phyloP scores from a whole-genome alignment of 2,797 vertebrate genomes.

The Benthosema pterotum region DNA sequence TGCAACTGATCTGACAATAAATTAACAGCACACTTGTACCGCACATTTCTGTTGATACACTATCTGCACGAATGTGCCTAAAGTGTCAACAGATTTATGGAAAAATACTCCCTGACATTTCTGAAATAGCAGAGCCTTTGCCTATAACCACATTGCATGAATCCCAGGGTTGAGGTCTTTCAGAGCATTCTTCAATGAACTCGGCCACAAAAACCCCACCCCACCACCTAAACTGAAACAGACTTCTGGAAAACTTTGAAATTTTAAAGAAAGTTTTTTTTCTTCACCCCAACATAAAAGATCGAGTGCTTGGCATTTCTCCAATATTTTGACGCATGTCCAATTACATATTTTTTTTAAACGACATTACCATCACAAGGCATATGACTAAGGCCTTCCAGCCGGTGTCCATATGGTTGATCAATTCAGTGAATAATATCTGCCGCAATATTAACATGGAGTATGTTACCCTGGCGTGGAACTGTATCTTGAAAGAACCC shows the following conservation, averaged over 20 bases:
- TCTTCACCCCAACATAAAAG: slow-evolving; percentile 29
- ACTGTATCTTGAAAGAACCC: slow-evolving; percentile 31
- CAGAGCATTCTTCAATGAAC: slow-evolving; percentile 71
- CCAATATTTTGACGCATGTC: slow-evolving; percentile 15
- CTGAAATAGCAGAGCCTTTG: slow-evolving; percentile 73
- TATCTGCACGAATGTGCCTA: slow-evolving; percentile 36
- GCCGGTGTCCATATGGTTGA: slow-evolving; percentile 10
- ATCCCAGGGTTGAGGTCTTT: slow-evolving; percentile 73
- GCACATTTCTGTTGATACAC: slow-evolving; percentile 28
- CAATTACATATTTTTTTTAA: slow-evolving; percentile 10
- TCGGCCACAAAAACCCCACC: slow-evolving; percentile 76
- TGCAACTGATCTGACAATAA: slow-evolving; percentile 14
- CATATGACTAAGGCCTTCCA: slow-evolving; percentile 5
- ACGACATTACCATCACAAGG: slow-evolving; percentile 13
- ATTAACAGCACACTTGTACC: slow-evolving; percentile 18
- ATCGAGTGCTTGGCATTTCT: slow-evolving; percentile 16
- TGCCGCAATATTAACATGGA: slow-evolving; percentile 17
- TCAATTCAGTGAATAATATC: slow-evolving; percentile 29
- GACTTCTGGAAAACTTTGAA: slow-evolving; percentile 70
- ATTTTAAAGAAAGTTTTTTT: slow-evolving; percentile 18
- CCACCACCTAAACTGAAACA: slow-evolving; percentile 78
- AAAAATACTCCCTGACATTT: slow-evolving; percentile 64
- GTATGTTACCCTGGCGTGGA: slow-evolving; percentile 3
- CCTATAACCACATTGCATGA: slow-evolving; percentile 77
- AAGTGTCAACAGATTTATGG: slow-evolving; percentile 53